Base-by-base conservation (phyloP, 2,797 vertebrate genomes). In the Chaunax sp. region DNA sequence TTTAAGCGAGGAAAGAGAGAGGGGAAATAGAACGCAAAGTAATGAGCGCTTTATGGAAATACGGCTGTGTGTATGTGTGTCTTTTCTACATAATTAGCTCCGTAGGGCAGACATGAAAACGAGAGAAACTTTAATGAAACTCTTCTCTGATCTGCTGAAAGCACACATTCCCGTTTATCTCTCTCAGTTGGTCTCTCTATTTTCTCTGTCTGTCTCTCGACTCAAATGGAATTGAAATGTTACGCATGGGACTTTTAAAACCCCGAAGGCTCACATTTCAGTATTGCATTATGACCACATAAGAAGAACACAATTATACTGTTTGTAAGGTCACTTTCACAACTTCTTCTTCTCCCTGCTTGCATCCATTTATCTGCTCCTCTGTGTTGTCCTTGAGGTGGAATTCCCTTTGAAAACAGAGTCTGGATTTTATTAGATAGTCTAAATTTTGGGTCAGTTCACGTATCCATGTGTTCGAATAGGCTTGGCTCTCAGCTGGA, bases 61-160 rank as follows among this genome's bases (percentile, higher is more conserved):
- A 58, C 52, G 77, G 51, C 68, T 38, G 45, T 46, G 75, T 35
- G 53, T 66, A 37, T 44, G 57, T 69, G 77, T 57, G 59, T 71
- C 64, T 80, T 72, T 87, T 71, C 69, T 87, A 90, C 78, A 86
- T 87, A 89, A 91, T 91, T 91, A 77, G 77, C 88, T 84, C 89
- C 46, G 71, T 85, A 43, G 55, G 76, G 81, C 81, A 82, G 80
- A 91, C 89, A 90, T 87, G 88, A 90, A 93, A 92, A 92, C 82
- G 60, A 75, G 71, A 83, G 70, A 78, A 88, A 87, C 82, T 82
- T 82, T 83, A 91, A 90, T 92, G 88, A 88, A 91, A 90, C 70
- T 89, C 72, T 73, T 70, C 83, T 85, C 80, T 87, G 87, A 90
- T 89, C 81, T 86, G 83, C 83, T 82, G 71, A 89, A 70, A 86